Base-by-base conservation (phyloP, 2,888 invertebrate species). In the Scaeva pyrastri region DNA sequence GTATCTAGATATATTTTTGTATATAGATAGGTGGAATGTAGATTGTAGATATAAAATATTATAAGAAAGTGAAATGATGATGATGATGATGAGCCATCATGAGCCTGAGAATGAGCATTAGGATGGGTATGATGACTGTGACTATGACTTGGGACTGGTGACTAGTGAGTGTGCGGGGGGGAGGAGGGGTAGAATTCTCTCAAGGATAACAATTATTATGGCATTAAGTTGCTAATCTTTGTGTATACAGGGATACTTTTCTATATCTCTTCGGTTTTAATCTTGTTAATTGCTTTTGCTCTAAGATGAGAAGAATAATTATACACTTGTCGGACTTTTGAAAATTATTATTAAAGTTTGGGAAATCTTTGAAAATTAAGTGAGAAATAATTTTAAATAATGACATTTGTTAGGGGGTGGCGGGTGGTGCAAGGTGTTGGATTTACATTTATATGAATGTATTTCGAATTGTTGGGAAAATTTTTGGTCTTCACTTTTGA, bases 211-310 rank as follows among this genome's bases (percentile, higher is more conserved):
- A 70, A 70, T 62, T 55, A 70, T 77, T 50, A 64, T 84, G 70
- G 56, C 74, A 78, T 70, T 78, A 74, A 64, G 74, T 64, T 78
- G 73, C 60, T 77, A 73, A 72, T 77, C 48, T 52, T 41, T 62
- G 52, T 77, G 39, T 55, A 72, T 55, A 48, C 43, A 71, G 62
- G n/a, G n/a, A 66, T 72, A 72, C 66, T 55, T 45, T 39, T 31
- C n/a, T n/a, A 26, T 48, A 55, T 72, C 66, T 72, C 31, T 60
- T 66, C 48, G 72, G 56, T 55, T 80, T 79, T 85, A 85, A 85
- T 85, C 71, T 72, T 41, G 80, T 85, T 85, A 85, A 85, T 80
- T 85, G 84, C 84, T 72, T 60, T 85, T 80, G 84, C 75, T 79
- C 72, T 80, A 43, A 45, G 23, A 31, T 31, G 31, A 60, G 45